Evolutionary conservation across 2,797 vertebrate genomes (phyloP).

Genomic region (Eleutherodactylus coqui): DNA sequence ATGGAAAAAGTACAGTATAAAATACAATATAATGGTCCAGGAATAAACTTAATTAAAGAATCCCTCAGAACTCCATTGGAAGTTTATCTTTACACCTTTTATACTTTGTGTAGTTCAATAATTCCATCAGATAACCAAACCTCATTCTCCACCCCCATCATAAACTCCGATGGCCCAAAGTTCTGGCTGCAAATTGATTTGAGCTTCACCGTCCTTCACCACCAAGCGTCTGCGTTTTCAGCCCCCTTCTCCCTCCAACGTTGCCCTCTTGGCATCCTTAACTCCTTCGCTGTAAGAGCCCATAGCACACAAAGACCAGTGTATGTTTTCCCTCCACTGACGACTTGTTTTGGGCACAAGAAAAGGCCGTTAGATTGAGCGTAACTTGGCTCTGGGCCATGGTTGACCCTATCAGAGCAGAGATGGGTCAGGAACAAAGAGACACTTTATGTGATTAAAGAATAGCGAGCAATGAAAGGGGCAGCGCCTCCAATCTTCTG

Average conservation of each 20-base stretch:
- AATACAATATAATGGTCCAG: no score
- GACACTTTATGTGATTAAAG: slow-evolving; percentile 44
- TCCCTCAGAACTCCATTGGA: background rate
- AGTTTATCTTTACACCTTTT: background rate
- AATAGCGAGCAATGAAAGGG: slow-evolving; percentile 30
- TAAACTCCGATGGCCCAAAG: background rate
- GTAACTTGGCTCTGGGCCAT: slow-evolving; percentile 39
- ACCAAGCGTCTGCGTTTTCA: background rate
- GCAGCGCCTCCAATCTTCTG: background rate
- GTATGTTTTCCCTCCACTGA: slow-evolving; percentile 52
- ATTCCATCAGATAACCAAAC: background rate
- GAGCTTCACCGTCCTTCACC: background rate
- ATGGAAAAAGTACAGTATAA: no score
- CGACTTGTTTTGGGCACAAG: slow-evolving; percentile 42
- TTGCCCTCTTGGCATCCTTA: slow-evolving; percentile 21
- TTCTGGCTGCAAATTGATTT: no score
- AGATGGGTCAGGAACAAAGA: slow-evolving; percentile 50
- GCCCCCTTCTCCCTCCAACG: background rate
- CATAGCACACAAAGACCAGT: slow-evolving; percentile 16
- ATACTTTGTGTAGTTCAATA: no score
- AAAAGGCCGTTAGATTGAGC: slow-evolving; percentile 41
- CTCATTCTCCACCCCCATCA: background rate
- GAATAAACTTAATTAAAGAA: background rate
- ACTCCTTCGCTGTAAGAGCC: slow-evolving; percentile 6
- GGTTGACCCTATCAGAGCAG: slow-evolving; percentile 54